Evolutionary conservation across 2,113 vertebrate species (phyloP).

Genomic region (Eurypyga helias): DNA sequence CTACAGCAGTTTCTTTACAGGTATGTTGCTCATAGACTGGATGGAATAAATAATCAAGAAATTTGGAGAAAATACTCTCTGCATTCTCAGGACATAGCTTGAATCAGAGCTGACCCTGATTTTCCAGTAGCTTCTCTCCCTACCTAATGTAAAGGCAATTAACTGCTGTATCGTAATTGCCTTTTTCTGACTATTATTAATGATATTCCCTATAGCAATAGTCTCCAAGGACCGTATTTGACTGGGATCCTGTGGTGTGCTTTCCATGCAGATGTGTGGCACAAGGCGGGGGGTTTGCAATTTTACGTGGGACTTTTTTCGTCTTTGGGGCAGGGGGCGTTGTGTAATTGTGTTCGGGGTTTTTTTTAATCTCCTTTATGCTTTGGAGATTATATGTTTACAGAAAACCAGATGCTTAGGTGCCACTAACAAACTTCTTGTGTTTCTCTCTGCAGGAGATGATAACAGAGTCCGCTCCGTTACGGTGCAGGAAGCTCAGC

Average conservation of each 20-base stretch:
- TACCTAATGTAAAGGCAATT: neutral
- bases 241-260: neutral
- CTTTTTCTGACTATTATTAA: neutral
- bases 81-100: neutral
- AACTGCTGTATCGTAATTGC: neutral
- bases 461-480: slow-evolving; percentile 79
- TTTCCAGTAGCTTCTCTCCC: neutral
- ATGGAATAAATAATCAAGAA: neutral
- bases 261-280: neutral
- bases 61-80: neutral
- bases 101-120: neutral
- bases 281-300: neutral
- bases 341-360: neutral
- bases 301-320: neutral
- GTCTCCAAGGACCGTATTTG: neutral
- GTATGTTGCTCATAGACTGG: neutral
- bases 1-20: neutral
- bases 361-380: neutral
- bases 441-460: slow-evolving; percentile 78
- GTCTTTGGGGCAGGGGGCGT: too few species aligned
- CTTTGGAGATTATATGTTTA: neutral
- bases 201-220: neutral
- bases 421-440: neutral
- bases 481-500: slow-evolving; percentile 93
- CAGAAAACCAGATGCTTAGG: neutral